These are phyloP conservation scores for Gobio gobio DNA, from an alignment of 2,113 vertebrate species.

Conservation along the genomic window DNA sequence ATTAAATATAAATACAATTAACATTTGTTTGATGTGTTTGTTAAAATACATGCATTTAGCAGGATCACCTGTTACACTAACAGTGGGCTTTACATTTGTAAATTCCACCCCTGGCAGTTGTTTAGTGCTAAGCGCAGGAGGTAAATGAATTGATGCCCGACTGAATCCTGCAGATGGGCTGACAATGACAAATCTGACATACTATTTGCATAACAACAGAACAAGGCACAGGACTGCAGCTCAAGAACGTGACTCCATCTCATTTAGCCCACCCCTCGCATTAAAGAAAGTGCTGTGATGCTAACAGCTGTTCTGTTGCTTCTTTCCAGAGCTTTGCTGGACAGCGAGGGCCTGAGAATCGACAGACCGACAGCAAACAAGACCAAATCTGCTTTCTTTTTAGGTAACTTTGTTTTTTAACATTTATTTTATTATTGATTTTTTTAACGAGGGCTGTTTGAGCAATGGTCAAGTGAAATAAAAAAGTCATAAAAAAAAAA, in stretches of 20 bases:
- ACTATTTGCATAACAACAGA: slow-evolving; percentile 77
- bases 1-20: neutral
- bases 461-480: neutral
- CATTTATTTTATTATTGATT: neutral
- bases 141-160: slow-evolving; percentile 43
- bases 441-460: neutral
- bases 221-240: slow-evolving; percentile 55
- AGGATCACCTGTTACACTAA: slow-evolving; percentile 4
- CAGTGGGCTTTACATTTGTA: slow-evolving; percentile 19
- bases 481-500: too few species aligned
- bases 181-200: slow-evolving; percentile 66
- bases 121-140: slow-evolving; percentile 6
- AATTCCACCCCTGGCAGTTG: slow-evolving; percentile 24
- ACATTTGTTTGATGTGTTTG: neutral
- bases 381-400: slow-evolving; percentile 44
- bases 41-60: neutral
- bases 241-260: slow-evolving; percentile 52
- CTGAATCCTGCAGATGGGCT: slow-evolving; percentile 70
- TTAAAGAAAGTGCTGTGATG: neutral
- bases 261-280: slow-evolving; percentile 11
- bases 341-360: slow-evolving; percentile 63
- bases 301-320: slow-evolving; percentile 31
- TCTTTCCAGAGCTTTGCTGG: slow-evolving; percentile 73
- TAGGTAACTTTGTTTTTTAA: slow-evolving; percentile 22
- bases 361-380: slow-evolving; percentile 51